These are phyloP conservation scores for Delia radicum DNA, from an alignment of 1,140 invertebrate genomes.

Conservation along the genomic window DNA sequence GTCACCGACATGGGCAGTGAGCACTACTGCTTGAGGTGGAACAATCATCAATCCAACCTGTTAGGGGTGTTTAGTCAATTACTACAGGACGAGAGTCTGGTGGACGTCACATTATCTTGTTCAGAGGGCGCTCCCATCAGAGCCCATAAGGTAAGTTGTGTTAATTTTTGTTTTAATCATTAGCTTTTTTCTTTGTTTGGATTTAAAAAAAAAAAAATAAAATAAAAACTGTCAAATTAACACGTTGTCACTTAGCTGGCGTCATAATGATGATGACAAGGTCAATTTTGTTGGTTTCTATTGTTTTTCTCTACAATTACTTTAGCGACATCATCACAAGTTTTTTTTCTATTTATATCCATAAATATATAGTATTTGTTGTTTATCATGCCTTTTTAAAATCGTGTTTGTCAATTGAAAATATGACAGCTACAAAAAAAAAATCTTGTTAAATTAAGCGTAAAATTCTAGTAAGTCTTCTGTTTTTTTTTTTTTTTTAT, in stretches of 20 bases:
- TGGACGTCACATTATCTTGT: constrained; percentile 93
- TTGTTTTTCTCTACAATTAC: background rate
- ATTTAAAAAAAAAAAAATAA: background rate
- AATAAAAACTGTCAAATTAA: background rate
- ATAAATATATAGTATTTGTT: background rate
- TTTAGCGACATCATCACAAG: too few species aligned
- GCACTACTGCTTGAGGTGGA: constrained; percentile 94
- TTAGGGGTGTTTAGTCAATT: constrained; percentile 92
- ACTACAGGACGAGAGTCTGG: constrained; percentile 89
- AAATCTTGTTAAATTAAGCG: constrained; percentile 23
- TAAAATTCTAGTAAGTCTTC: constrained; percentile 4
- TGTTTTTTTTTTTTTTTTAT: background rate
- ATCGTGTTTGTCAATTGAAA: constrained; percentile 15
- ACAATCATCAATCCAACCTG: constrained; percentile 94
- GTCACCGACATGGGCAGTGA: constrained; percentile 92
- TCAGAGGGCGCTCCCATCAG: constrained; percentile 90
- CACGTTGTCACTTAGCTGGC: background rate
- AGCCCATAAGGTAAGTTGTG: constrained; percentile 76
- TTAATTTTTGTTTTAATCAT: background rate
- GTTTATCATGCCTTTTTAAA: background rate
- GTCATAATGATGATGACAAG: constrained; percentile 13
- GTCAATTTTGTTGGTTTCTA: background rate
- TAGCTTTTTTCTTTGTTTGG: background rate
- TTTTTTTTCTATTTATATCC: too few species aligned
- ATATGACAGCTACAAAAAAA: background rate